Percentiles rank a stretch among this genome's conserved stretches.
Evolutionary conservation across 2,888 invertebrate genomes (phyloP).

Genomic region (Lamproptera curius): DNA sequence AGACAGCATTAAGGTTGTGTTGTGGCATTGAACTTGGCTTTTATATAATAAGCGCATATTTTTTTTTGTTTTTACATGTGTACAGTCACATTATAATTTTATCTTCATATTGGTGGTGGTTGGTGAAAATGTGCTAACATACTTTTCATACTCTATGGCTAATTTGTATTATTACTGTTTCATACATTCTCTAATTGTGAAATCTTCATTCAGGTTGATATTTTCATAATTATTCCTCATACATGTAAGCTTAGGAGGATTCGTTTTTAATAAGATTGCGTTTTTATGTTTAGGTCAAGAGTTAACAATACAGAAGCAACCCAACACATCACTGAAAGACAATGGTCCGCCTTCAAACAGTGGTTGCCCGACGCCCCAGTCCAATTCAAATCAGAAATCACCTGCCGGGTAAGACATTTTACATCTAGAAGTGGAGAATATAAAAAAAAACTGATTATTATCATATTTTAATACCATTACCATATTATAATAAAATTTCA

Average conservation of each 20-base stretch:
- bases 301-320: conserved; percentile 96
- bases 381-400: conserved; percentile 80
- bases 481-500: no score
- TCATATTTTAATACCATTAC: no score
- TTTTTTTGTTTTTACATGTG: conserved; percentile 24
- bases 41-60: conserved; percentile 21
- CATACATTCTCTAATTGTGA: conserved; percentile 20
- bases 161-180: conserved; percentile 62
- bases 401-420: conserved; percentile 81
- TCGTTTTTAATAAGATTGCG: conserved; percentile 7
- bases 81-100: conserved; percentile 30
- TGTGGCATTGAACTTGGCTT: no score
- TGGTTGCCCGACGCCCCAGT: conserved; percentile 70
- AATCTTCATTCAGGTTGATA: not conserved
- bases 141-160: conserved; percentile 73
- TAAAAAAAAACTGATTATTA: no score
- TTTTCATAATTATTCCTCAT: not conserved
- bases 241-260: no score
- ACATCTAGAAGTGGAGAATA: no score
- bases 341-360: conserved; percentile 76
- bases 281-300: conserved; percentile 83
- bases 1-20: no score
- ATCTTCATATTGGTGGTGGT: conserved; percentile 69
- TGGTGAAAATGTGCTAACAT: conserved; percentile 79
- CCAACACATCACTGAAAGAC: conserved; percentile 92